Percentiles rank a stretch among this genome's conserved stretches.
phyloP scores from a whole-genome alignment of 2,797 vertebrate genomes.

The Myotis planiceps region DNA sequence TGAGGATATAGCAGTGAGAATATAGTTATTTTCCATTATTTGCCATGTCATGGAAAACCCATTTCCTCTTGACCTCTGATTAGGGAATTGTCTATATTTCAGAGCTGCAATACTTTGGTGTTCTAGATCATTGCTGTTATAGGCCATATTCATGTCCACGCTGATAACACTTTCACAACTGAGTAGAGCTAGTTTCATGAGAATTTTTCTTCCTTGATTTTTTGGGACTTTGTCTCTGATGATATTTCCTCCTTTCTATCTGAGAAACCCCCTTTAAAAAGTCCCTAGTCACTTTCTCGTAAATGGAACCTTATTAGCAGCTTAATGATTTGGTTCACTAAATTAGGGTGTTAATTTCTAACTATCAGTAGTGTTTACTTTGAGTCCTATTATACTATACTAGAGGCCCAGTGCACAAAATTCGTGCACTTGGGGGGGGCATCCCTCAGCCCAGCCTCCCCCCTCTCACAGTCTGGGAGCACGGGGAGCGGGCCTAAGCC shows the following conservation, averaged over 20 bases:
- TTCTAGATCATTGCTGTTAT: neutral
- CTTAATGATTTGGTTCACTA: neutral
- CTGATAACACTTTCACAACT: neutral
- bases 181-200: neutral
- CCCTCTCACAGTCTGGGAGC: no score
- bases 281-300: neutral
- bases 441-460: no score
- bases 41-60: neutral
- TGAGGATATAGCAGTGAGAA: neutral
- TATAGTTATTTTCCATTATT: neutral
- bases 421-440: no score
- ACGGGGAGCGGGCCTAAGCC: no score
- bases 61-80: neutral
- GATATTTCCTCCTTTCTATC: neutral
- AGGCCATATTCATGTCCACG: neutral
- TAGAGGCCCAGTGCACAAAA: no score
- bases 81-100: neutral
- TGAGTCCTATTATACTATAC: neutral
- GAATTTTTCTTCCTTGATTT: neutral
- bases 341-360: conserved; percentile 24
- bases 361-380: neutral
- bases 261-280: neutral
- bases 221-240: neutral
- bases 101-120: neutral
- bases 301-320: neutral